Base-by-base conservation (phyloP, 2,888 invertebrate genomes). In the Caenorhabditis panamensis region DNA sequence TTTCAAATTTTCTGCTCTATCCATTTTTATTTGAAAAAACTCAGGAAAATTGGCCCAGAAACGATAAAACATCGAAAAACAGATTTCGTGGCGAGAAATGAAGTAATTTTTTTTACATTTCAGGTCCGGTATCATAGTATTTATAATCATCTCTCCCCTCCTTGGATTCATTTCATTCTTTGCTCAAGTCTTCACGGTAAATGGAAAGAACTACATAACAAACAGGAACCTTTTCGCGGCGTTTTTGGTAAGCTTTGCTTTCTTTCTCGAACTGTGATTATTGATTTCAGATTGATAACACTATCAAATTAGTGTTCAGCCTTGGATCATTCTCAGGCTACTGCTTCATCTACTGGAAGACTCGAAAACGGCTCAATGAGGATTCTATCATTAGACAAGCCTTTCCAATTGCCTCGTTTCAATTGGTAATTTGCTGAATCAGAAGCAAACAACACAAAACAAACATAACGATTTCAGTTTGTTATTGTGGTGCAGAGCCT, bases 191-290 rank as follows among this genome's bases (percentile, higher is more conserved):
- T 68, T 49, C 16, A 59, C 58, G 3, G 4, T 58, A 4, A 18
- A 13, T 26, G 28, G 16, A 16, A 20, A 18, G 1, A 13, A 47
- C 8, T 36, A 8, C 36, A 18, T 24, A 6, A 26, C 16, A 11
- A 58, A 6, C 47, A 16, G 4, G 8, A 13, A n/a, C 2, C 28
- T 51, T 6, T 37, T 68, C 0, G 26, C 24, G 0, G 58, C 49
- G 16, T 68, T 68, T 26, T 31, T 68, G 36, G 68, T 68, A 37
- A 28, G 49, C 11, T 26, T 59, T n/a, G 1, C 1, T 6, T 8
- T 37, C 18, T 9, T 37, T 36, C 36, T 5, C 11, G 36, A 8
- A 11, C 5, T 36, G 5, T 5, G 36, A 36, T 5, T 36, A 5
- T 11, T 11, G 11, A 11, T 41, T 41, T 41, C 41, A 41, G 41